Base-by-base conservation (phyloP, 2,888 invertebrate genomes). In the Physocephala rufipes region DNA sequence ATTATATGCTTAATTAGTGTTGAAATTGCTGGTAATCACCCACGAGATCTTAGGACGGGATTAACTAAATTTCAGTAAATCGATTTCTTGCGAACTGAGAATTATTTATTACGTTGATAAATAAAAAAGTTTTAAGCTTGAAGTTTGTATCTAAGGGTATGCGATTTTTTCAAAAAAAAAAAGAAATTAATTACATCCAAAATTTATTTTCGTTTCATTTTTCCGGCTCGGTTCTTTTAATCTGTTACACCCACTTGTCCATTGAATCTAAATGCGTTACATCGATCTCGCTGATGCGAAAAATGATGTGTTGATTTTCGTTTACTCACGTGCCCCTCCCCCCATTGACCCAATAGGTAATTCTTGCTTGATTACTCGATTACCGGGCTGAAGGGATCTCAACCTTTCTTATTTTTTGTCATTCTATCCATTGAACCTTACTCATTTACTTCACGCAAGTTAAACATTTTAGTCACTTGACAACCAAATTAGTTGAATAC, bases 401-500 rank as follows among this genome's bases (percentile, higher is more conserved):
- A 71, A 73, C 74, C 70, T 76, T 74, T 73, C 74, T 49, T 65
- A 64, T 65, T 62, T 30, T 65, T 51, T 36, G 53, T 68, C 36
- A 36, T 51, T 63, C 26, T 28, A 69, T 70, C n/a, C 21, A 2
- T 59, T 59, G 2, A 43, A 36, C 61, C n/a, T n/a, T 62, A 15
- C 3, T 36, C 16, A 21, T 61, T 68, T 49, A 30, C 49, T 61
- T 47, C 45, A 7, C 16, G n/a, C 30, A 9, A 2, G 43, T 28
- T 19, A 64, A 74, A 74, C 67, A 79, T 84, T 84, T 83, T 84
- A 83, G 83, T 84, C 81, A 81, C 78, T 79, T 82, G 82, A 82
- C 83, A 82, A 80, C 79, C 79, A 84, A 85, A 85, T 83, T 85
- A 82, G 83, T 83, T 83, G 82, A 82, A 79, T 81, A 84, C 80